These are phyloP conservation scores for Apis mellifera DNA, from an alignment of 1,140 invertebrate genomes.

Conservation along the genomic window Amel_HAv3.1 CM009944.2:7062501-7063000, in stretches of 20 bases:
- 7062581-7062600: no score
- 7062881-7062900: constrained; percentile 46
- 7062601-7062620: no score
- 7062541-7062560: no score
- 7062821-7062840: constrained; percentile 42
- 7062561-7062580: no score
- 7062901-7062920: constrained; percentile 2
- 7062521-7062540: no score
- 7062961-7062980: not conserved
- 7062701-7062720: constrained; percentile 3
- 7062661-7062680: no score
- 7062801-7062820: constrained; percentile 63
- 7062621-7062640: no score
- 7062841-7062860: constrained; percentile 38
- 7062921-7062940: not conserved
- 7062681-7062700: not conserved
- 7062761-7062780: constrained; percentile 51
- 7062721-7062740: constrained; percentile 32
- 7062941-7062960: not conserved
- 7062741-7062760: constrained; percentile 61
- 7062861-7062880: constrained; percentile 50
- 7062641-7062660: no score
- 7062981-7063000: not conserved
- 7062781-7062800: constrained; percentile 47
- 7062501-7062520: no score